Percentiles rank a stretch among this genome's conserved stretches.
These are phyloP conservation scores for Lutjanus argentimaculatus DNA, from an alignment of 2,797 vertebrate genomes.

Conservation along the genomic window DNA sequence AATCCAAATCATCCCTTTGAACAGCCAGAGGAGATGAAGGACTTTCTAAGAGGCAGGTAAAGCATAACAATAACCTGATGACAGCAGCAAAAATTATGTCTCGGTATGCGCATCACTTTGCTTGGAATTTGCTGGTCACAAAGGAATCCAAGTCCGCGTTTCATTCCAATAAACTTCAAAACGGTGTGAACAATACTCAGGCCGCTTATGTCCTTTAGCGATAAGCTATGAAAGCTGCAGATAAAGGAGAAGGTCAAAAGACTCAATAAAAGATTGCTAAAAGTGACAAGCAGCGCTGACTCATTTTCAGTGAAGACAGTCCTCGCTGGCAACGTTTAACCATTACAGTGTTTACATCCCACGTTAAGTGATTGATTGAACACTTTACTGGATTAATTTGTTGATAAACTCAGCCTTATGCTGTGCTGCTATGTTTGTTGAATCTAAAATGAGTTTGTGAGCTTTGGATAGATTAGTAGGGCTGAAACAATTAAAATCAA, in stretches of 20 bases:
- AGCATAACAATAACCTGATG: neutral
- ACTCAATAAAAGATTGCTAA: conserved; percentile 28
- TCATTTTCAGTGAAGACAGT: conserved; percentile 5
- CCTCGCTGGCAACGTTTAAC: conserved; percentile 9
- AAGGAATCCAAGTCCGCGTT: conserved; percentile 41
- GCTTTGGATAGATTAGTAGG: neutral
- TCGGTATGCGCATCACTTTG: conserved; percentile 28
- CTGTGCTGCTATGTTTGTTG: neutral
- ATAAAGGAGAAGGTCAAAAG: conserved; percentile 56
- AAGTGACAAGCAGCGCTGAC: neutral
- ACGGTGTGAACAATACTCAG: conserved; percentile 31
- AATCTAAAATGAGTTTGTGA: neutral
- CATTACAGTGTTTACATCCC: conserved; percentile 2
- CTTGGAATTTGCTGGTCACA: conserved; percentile 42
- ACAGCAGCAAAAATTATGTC: conserved; percentile 18
- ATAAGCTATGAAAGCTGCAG: conserved; percentile 46
- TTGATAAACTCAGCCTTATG: conserved; percentile 1
- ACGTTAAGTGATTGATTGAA: conserved; percentile 31
- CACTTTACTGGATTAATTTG: conserved; percentile 21
- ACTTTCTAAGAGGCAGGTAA: neutral
- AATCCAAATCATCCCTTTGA: neutral
- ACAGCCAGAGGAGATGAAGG: conserved; percentile 9
- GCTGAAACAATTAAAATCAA: no score
- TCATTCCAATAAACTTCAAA: conserved; percentile 47
- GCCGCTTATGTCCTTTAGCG: conserved; percentile 29